Evolutionary conservation across 1,140 invertebrate genomes (phyloP).

Genomic region (Solenopsis invicta): DNA sequence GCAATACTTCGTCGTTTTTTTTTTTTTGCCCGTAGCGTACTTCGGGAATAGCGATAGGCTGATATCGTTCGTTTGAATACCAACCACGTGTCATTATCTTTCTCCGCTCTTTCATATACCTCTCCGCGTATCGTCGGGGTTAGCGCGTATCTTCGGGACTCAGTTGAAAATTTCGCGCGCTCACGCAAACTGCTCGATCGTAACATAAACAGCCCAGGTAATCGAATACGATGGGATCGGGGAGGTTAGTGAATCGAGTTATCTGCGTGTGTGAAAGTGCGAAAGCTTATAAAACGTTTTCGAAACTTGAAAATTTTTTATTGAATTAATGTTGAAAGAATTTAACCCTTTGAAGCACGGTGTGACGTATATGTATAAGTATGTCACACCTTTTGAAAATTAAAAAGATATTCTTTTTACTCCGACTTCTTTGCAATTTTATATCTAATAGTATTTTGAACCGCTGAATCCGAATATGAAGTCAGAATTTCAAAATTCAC

Average conservation of each 20-base stretch:
- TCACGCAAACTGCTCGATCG: neutral
- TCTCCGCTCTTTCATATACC: neutral
- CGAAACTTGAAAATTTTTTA: neutral
- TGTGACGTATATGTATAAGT: no score
- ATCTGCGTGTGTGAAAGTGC: neutral
- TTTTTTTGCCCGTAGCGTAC: neutral
- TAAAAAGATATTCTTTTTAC: no score
- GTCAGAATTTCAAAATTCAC: no score
- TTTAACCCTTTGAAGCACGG: no score
- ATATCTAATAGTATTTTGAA: no score
- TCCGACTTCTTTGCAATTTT: no score
- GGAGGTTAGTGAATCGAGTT: neutral
- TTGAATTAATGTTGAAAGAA: neutral
- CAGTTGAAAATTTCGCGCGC: conserved; percentile 21
- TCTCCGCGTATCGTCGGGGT: neutral
- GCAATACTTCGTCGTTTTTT: conserved; percentile 37
- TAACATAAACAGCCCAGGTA: conserved; percentile 19
- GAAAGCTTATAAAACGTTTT: neutral
- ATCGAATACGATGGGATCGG: conserved; percentile 23
- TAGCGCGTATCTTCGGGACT: conserved; percentile 8
- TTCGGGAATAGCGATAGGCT: conserved; percentile 30
- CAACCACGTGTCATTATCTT: conserved; percentile 51
- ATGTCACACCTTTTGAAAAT: no score
- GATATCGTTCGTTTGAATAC: conserved; percentile 39
- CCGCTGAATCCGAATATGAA: no score